A percentile compares a stretch with the other conserved stretches of the same genome.
phyloP scores from a whole-genome alignment of 2,113 vertebrate species.

The Callionymus lyra region DNA sequence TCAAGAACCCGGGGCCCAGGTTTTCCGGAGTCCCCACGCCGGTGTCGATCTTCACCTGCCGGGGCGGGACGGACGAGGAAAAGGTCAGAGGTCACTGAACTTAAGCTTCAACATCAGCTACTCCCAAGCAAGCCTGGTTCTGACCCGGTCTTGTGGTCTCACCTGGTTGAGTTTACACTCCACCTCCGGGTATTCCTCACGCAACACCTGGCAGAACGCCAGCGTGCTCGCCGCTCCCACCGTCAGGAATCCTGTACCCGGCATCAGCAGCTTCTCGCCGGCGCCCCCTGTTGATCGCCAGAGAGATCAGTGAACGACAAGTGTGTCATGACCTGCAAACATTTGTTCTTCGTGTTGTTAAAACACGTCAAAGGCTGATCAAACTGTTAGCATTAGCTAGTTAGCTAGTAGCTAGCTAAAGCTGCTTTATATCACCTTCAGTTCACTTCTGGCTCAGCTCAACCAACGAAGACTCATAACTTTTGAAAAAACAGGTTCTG shows the following conservation, averaged over 20 bases:
- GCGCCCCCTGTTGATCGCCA: conserved; percentile 60
- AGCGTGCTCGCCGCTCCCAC: conserved; percentile 69
- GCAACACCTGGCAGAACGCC: conserved; percentile 73
- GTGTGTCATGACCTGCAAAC: too few species aligned
- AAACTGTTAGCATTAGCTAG: too few species aligned
- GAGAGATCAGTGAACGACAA: too few species aligned
- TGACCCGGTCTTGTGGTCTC: conserved; percentile 5
- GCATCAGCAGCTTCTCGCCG: conserved; percentile 75
- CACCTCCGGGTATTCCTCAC: conserved; percentile 72
- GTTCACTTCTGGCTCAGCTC: too few species aligned
- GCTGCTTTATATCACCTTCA: too few species aligned
- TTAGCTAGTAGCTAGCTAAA: too few species aligned
- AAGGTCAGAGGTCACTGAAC: neutral
- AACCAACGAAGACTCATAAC: too few species aligned
- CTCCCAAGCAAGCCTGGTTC: neutral
- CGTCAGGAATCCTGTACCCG: conserved; percentile 78
- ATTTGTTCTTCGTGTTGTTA: too few species aligned
- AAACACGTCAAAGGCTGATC: too few species aligned
- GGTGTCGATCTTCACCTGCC: conserved; percentile 72
- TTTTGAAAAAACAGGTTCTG: too few species aligned
- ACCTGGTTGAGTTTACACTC: conserved; percentile 78
- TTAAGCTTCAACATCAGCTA: neutral
- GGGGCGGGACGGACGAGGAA: too few species aligned
- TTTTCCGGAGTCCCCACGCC: conserved; percentile 67
- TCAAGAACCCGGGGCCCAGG: conserved; percentile 65